phyloP scores from a whole-genome alignment of 2,113 vertebrate species.

The Chionis minor region DNA sequence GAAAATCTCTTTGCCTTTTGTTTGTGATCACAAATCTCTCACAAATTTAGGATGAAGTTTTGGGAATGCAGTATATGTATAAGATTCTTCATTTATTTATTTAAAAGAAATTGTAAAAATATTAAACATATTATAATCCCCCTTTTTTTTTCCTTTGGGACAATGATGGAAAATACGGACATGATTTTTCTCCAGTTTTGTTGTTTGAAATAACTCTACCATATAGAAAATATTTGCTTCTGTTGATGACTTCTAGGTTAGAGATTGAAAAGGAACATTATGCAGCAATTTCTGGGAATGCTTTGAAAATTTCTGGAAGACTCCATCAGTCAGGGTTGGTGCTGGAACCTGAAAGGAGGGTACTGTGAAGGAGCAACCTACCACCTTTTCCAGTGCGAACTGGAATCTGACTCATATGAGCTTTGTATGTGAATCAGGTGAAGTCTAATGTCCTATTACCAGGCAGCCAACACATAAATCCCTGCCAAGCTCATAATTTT shows the following conservation, averaged over 20 bases:
- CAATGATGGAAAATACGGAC: neutral
- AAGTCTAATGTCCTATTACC: neutral
- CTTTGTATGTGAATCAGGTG: neutral
- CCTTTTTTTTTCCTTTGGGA: neutral
- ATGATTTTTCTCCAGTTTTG: neutral
- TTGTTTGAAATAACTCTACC: neutral
- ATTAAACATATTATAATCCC: neutral
- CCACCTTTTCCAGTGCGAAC: neutral
- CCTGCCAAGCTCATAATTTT: neutral
- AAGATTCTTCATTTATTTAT: neutral
- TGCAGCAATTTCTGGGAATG: neutral
- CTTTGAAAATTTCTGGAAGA: neutral
- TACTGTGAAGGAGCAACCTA: neutral
- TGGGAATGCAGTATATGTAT: neutral
- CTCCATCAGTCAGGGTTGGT: neutral
- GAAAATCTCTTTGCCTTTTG: neutral
- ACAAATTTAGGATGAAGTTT: neutral
- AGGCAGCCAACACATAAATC: neutral
- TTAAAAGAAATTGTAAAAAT: neutral
- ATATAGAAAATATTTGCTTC: neutral
- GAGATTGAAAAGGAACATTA: neutral
- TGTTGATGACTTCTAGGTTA: neutral
- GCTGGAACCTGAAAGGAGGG: neutral
- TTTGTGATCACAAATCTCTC: neutral
- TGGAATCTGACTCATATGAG: neutral